Evolutionary conservation across 2,113 vertebrate genomes (phyloP), one percentile per base, ranked within the genome.

Genomic region (Cyanoliseus patagonus): DNA sequence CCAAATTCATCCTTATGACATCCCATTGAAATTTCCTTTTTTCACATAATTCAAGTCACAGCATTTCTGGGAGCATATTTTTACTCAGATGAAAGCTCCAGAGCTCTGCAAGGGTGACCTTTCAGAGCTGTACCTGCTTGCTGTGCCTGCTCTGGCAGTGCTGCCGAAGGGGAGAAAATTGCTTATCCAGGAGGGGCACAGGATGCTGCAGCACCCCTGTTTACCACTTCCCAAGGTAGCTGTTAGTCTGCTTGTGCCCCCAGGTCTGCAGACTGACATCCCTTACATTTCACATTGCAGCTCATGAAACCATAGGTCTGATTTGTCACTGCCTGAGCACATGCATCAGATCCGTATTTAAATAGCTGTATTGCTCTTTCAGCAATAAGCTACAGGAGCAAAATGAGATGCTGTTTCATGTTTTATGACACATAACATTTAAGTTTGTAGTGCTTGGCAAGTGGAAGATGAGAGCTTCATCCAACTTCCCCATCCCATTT

Each of bases 161-260:
- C 18, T 31, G 33, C 51, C 2, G 2, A 61, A 39, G 6, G 2
- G 22, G 13, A 55, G 23, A 22, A 6, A 10, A 33, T 22, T 47
- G 44, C 55, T 75, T 51, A 49, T 13, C 7, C 35, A 31, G 35
- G 17, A 55, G 49, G 12, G 8, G 4, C 25, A 18, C 0, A 2
- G 53, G 11, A 39, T 78, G 22, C 14, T 78, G 49, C 33, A 55
- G 18, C 35, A 41, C 35, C 70, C 14, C 4, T 4, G 9, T 10
- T 15, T 5, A 11, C 35, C 18, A 0, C 33, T 66, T 69, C 33
- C 37, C 33, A 14, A 4, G 0, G 6, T 7, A 30, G 24, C 23
- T 46, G 30, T 46, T 22, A 46, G n/a, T 20, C 10, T 27, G 14
- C 27, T 64, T 39, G 19, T 47, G 33, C 19, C 33, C 39, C 41